Conservation (phyloP, 2,888 invertebrate genomes). For the Yponomeuta plumbellus region DNA sequence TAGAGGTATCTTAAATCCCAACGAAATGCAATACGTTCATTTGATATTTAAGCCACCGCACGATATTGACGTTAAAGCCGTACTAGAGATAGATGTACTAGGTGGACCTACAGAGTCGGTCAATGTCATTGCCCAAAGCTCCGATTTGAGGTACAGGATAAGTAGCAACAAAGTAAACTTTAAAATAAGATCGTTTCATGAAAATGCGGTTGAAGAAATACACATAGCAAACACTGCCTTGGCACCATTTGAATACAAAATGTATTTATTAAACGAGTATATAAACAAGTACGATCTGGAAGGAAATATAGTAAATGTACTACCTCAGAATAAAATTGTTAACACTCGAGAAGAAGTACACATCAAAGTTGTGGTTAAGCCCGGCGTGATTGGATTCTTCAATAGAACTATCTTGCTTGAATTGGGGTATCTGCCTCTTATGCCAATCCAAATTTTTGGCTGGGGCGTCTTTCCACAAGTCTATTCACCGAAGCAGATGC, state of each 20-base stretch:
- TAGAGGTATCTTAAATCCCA: conserved; percentile 68
- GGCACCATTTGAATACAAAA: conserved; percentile 61
- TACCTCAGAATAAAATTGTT: conserved; percentile 57
- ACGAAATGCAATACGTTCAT: conserved; percentile 64
- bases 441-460: conserved; percentile 72
- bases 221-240: conserved; percentile 68
- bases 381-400: conserved; percentile 75
- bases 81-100: conserved; percentile 68
- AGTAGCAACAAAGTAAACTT: conserved; percentile 58
- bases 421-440: conserved; percentile 73
- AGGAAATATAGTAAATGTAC: conserved; percentile 60
- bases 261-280: conserved; percentile 44
- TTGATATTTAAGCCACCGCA: conserved; percentile 63
- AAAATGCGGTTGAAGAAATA: conserved; percentile 49
- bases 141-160: conserved; percentile 67
- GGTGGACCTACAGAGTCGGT: conserved; percentile 76
- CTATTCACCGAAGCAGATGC: conserved; percentile 66
- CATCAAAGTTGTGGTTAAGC: conserved; percentile 66
- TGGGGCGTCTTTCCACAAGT: conserved; percentile 78
- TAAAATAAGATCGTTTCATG: conserved; percentile 63
- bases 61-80: conserved; percentile 61
- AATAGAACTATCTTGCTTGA: conserved; percentile 61
- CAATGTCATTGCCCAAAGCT: conserved; percentile 66
- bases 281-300: conserved; percentile 49
- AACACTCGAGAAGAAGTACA: conserved; percentile 52